Evolutionary conservation across 2,888 invertebrate genomes (phyloP).

Genomic region (Disparrhopalites patrizii): DNA sequence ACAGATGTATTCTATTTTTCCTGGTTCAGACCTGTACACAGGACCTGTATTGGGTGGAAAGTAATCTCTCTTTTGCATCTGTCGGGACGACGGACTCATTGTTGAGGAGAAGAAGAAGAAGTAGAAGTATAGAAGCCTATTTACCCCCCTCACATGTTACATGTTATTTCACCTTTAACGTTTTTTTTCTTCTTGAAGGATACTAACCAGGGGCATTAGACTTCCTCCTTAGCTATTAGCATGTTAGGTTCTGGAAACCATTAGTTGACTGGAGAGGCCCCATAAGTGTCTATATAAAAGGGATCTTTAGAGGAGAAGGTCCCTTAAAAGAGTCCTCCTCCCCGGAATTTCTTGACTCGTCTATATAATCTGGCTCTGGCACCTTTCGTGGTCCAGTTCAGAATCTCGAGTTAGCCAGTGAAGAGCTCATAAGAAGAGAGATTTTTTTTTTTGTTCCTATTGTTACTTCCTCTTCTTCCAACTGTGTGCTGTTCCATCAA

Average conservation of each 20-base stretch:
- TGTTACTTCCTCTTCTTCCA: background rate
- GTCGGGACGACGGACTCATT: background rate
- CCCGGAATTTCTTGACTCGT: conserved; percentile 4
- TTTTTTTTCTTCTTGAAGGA: background rate
- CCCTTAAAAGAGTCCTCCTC: conserved; percentile 9
- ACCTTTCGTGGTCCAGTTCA: background rate
- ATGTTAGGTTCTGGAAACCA: no score
- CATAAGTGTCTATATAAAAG: background rate
- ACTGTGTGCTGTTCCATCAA: background rate
- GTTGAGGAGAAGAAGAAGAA: background rate
- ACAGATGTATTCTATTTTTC: no score
- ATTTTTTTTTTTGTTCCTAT: background rate
- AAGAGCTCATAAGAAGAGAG: background rate
- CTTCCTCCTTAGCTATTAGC: no score
- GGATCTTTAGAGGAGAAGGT: background rate
- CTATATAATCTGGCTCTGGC: conserved; percentile 1
- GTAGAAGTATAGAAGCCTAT: background rate
- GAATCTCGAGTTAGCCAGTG: background rate
- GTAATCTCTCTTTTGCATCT: background rate
- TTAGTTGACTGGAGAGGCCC: no score
- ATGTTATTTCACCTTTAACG: background rate
- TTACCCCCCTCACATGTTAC: background rate
- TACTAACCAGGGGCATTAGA: no score
- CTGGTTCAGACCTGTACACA: no score
- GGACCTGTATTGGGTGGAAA: background rate